phyloP scores from a whole-genome alignment of 2,113 vertebrate genomes.

The Peucedramus taeniatus region DNA sequence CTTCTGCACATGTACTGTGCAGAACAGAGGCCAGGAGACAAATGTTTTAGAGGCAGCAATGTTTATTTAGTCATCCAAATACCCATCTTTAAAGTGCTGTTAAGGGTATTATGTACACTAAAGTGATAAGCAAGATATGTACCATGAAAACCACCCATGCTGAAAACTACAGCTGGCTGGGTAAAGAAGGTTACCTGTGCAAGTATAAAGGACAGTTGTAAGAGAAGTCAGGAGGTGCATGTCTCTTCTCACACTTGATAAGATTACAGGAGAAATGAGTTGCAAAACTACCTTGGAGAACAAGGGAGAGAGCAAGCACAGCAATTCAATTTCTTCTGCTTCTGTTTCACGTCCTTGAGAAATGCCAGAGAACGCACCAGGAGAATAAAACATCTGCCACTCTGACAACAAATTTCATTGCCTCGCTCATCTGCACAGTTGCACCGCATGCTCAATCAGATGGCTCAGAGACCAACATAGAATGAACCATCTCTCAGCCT shows the following conservation, averaged over 20 bases:
- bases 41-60: background rate
- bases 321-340: conserved; percentile 5
- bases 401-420: background rate
- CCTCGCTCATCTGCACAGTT: background rate
- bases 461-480: background rate
- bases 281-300: background rate
- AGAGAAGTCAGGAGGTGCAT: background rate
- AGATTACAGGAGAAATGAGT: background rate
- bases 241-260: background rate
- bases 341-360: background rate
- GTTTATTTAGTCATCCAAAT: background rate
- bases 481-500: background rate
- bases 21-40: background rate
- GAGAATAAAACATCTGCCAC: conserved; percentile 50
- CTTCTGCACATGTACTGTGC: background rate
- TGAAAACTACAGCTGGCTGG: conserved; percentile 11
- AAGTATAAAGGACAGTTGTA: background rate
- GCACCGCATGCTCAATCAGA: background rate
- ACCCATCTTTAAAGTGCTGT: background rate
- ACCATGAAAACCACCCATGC: background rate
- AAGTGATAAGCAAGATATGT: background rate
- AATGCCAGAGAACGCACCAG: background rate
- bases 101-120: background rate
- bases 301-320: background rate
- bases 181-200: background rate